A percentile compares a stretch with the other conserved stretches of the same genome.
phyloP scores from a whole-genome alignment of 2,888 invertebrate genomes.

The Dilophus febrilis region DNA sequence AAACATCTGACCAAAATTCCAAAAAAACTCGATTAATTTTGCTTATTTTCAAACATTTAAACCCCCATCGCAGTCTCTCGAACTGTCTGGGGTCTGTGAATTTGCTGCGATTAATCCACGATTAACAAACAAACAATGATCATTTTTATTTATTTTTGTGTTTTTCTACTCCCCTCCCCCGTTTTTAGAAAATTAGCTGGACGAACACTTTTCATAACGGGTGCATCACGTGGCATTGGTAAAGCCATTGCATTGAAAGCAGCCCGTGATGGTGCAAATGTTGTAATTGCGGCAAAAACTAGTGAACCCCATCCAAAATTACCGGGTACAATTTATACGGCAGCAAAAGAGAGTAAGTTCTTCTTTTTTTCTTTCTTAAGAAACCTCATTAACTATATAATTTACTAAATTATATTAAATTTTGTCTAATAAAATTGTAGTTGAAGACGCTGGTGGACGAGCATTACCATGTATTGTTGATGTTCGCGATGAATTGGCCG shows the following conservation, averaged over 20 bases:
- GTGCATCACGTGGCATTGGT: constrained; percentile 92
- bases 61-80: too few relatives aligned
- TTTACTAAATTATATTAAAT: background rate
- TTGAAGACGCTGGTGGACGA: constrained; percentile 65
- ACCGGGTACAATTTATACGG: constrained; percentile 65
- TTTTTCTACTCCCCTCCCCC: too few relatives aligned
- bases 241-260: constrained; percentile 61
- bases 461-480: constrained; percentile 69
- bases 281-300: constrained; percentile 77
- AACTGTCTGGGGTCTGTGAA: too few relatives aligned
- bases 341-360: constrained; percentile 58
- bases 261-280: constrained; percentile 69
- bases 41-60: too few relatives aligned
- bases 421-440: constrained; percentile 26
- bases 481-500: constrained; percentile 58
- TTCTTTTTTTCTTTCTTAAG: background rate
- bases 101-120: too few relatives aligned
- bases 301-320: constrained; percentile 49
- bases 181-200: constrained; percentile 49
- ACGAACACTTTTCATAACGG: constrained; percentile 84
- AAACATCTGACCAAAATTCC: too few relatives aligned
- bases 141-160: too few relatives aligned
- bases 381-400: too few relatives aligned
- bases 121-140: too few relatives aligned
- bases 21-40: too few relatives aligned